Evolutionary conservation across 1,140 invertebrate species (phyloP), one percentile per base, ranked within the genome.

Genomic region (Magallana angulata): DNA sequence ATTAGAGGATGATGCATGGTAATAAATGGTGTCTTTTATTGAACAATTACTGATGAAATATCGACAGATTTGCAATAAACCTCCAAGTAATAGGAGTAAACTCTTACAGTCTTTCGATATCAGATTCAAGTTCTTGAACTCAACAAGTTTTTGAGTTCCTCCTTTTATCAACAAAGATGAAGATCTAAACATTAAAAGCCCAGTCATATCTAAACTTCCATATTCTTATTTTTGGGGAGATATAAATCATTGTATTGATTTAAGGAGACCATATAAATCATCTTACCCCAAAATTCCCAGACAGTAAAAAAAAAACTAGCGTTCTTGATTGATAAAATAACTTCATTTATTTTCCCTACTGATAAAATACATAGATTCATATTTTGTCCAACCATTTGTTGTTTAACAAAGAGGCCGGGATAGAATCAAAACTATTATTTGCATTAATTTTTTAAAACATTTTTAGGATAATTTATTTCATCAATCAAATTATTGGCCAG

Each of bases 11-110:
- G 68, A 76, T 76, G 68, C 24, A 76, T 76, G 14, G 68, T 76
- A 76, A 76, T 76, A 76, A 76, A 76, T 76, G 68, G 68, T 76
- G 68, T 76, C 68, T 76, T 76, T 76, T 76, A 76, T 76, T 76
- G 68, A 76, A 76, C 68, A 76, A 76, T 76, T 76, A 76, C 68
- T 76, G 68, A 76, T 48, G 68, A 76, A 76, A 76, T 76, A 76
- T 76, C 68, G 68, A 76, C 68, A 76, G 68, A 76, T 76, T 76
- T 76, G 68, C 68, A 76, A 76, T 76, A 76, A 76, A 76, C 68
- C 24, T 76, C 12, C 18, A 12, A 8, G 24, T 76, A 36, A 12
- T 24, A 30, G 68, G 11, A 76, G 68, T 76, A 11, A 36, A 24
- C 24, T 76, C 60, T 76, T 76, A 14, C 24, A 12, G 68, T 48